Evolutionary conservation across 2,888 invertebrate species (phyloP).

Genomic region (Aleiodes leptofemur): DNA sequence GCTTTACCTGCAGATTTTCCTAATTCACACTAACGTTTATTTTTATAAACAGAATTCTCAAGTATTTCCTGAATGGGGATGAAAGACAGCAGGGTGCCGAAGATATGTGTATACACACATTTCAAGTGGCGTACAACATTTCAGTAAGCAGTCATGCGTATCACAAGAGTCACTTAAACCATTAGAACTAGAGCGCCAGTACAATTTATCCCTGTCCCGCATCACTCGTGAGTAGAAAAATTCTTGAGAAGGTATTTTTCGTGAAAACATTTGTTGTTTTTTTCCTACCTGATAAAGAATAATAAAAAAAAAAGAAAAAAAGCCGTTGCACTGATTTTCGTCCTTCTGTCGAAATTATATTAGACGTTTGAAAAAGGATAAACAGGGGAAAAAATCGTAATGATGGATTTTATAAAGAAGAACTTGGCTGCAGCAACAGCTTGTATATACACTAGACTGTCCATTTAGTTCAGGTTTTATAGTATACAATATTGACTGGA

Average conservation of each 20-base stretch:
- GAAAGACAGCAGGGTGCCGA: constrained; percentile 28
- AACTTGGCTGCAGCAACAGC: background rate
- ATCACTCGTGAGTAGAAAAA: constrained; percentile 54
- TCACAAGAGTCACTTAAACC: constrained; percentile 67
- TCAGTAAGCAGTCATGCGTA: constrained; percentile 67
- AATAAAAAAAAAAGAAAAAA: background rate
- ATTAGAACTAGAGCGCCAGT: constrained; percentile 53
- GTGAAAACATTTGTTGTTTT: constrained; percentile 49
- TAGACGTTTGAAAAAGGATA: background rate
- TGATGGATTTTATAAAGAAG: constrained; percentile 11
- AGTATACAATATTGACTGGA: constrained; percentile 29
- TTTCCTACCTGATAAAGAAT: background rate
- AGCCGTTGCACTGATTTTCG: constrained; percentile 24
- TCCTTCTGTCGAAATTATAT: background rate
- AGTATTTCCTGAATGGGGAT: background rate
- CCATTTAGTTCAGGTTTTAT: constrained; percentile 30
- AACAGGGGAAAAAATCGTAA: background rate
- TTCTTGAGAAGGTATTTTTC: constrained; percentile 51
- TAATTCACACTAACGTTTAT: background rate
- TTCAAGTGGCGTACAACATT: constrained; percentile 28
- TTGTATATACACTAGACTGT: constrained; percentile 11
- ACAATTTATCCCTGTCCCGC: constrained; percentile 59
- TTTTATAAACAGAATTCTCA: constrained; percentile 16
- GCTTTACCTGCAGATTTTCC: too few species aligned
- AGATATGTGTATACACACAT: background rate